Evolutionary conservation across 2,888 invertebrate species (phyloP).

Genomic region (Eupithecia inturbata): DNA sequence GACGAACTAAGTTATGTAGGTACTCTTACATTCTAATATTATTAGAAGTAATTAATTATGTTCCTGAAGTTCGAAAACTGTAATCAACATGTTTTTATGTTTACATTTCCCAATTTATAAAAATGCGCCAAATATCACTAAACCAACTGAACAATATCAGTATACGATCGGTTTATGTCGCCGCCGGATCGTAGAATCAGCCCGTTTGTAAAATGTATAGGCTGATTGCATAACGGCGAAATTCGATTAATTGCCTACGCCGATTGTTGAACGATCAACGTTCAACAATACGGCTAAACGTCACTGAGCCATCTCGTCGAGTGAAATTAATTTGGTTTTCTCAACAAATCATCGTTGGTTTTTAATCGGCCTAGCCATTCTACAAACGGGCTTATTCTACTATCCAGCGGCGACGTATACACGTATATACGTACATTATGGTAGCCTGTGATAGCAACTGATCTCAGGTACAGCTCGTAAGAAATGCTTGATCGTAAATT

Average conservation of each 20-base stretch:
- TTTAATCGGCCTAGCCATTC: no score
- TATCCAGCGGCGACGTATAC: no score
- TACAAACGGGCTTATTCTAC: no score
- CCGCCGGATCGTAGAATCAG: no score
- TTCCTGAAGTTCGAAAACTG: slow-evolving; percentile 18
- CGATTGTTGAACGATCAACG: no score
- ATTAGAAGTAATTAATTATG: slow-evolving; percentile 17
- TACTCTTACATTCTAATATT: slow-evolving; percentile 3
- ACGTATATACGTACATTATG: slow-evolving; percentile 15
- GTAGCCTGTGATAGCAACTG: slow-evolving; percentile 45
- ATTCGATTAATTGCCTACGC: no score
- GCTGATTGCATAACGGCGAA: no score
- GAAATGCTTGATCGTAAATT: slow-evolving; percentile 24
- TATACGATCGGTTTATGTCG: slow-evolving; percentile 29
- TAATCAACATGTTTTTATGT: slow-evolving; percentile 7
- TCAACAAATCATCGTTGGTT: no score
- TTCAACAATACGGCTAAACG: no score
- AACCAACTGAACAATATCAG: slow-evolving; percentile 15
- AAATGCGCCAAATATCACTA: slow-evolving; percentile 25
- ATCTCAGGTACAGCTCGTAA: slow-evolving; percentile 43
- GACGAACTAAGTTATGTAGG: slow-evolving; percentile 2
- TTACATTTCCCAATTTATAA: slow-evolving; percentile 18
- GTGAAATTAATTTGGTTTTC: no score
- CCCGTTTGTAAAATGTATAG: no score
- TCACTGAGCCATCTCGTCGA: no score